Conservation (phyloP, 2,888 invertebrate species). For the Noctua janthe region DNA sequence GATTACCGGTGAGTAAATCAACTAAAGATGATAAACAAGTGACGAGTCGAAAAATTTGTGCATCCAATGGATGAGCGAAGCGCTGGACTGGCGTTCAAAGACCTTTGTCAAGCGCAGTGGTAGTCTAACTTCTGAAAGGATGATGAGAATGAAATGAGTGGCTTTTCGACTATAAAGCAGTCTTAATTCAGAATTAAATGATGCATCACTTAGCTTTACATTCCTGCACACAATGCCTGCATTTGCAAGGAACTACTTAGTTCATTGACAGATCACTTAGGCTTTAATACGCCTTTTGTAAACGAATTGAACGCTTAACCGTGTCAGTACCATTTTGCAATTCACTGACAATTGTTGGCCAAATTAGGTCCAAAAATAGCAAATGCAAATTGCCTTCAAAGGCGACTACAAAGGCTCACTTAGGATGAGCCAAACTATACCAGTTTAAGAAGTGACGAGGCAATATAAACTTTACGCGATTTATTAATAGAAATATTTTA, state of each 20-base stretch:
- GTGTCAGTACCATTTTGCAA: constrained; percentile 42
- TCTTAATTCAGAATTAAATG: neutral
- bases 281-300: constrained; percentile 45
- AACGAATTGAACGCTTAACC: constrained; percentile 46
- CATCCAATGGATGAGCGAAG: no score
- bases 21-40: no score
- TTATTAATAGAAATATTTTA: neutral
- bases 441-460: neutral
- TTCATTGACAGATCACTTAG: constrained; percentile 40
- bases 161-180: no score
- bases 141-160: no score
- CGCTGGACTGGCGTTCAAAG: no score
- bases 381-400: constrained; percentile 8
- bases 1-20: no score
- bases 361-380: constrained; percentile 44
- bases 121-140: no score
- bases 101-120: no score
- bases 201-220: constrained; percentile 16
- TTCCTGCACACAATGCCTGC: constrained; percentile 13
- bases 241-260: constrained; percentile 11
- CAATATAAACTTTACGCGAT: neutral
- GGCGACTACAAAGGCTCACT: neutral
- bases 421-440: neutral
- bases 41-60: no score
- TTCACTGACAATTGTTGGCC: constrained; percentile 42